Conservation (phyloP, 2,113 vertebrate genomes). For the Anas platyrhynchos region DNA sequence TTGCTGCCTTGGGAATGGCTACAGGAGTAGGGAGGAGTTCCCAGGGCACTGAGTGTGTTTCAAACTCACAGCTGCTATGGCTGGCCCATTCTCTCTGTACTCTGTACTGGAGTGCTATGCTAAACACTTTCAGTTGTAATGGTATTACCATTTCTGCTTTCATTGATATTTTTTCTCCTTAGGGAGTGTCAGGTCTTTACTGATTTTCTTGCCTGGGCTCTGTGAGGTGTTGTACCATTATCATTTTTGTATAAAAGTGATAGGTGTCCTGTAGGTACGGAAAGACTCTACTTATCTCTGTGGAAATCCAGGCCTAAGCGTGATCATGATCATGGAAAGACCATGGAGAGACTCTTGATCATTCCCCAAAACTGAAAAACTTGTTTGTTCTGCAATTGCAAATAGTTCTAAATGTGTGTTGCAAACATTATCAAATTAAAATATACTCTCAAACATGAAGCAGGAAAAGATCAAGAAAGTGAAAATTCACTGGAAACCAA, state of each 20-base stretch:
- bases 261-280: background rate
- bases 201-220: background rate
- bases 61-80: background rate
- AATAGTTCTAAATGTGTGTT: background rate
- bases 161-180: background rate
- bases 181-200: background rate
- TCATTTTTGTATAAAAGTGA: background rate
- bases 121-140: background rate
- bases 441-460: background rate
- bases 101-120: rapidly evolving
- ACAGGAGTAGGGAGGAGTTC: background rate
- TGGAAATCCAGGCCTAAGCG: background rate
- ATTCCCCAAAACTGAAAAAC: background rate
- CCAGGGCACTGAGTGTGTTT: no score
- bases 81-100: background rate
- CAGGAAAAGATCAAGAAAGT: background rate
- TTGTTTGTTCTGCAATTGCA: background rate
- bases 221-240: background rate
- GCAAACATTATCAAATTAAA: background rate
- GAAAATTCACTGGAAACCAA: background rate
- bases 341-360: background rate
- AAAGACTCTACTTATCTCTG: background rate
- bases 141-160: background rate
- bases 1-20: background rate
- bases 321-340: no score